Conservation (phyloP, 2,797 vertebrate genomes). For the Argyrosomus regius region DNA sequence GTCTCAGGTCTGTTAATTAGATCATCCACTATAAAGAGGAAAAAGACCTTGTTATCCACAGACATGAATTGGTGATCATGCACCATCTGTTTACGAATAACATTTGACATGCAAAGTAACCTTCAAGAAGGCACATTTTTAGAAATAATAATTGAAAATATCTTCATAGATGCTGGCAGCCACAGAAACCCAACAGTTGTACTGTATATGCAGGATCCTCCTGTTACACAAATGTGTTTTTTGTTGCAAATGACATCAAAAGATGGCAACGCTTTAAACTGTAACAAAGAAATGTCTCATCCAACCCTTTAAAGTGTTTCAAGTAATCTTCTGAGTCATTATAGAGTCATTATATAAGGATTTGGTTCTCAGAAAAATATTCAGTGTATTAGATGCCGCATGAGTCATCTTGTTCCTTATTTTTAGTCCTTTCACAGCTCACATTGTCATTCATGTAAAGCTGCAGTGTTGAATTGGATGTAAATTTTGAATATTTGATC, state of each 20-base stretch:
- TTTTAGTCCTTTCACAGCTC: neutral
- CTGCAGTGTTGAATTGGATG: neutral
- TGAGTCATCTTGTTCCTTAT: neutral
- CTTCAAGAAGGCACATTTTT: neutral
- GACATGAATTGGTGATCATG: slow-evolving; percentile 2
- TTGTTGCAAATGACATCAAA: neutral
- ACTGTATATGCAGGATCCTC: neutral
- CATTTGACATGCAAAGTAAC: slow-evolving; percentile 5
- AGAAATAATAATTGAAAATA: neutral
- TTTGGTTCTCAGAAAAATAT: neutral
- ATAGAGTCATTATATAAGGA: too few relatives aligned
- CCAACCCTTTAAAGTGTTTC: neutral
- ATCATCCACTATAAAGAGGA: slow-evolving; percentile 7
- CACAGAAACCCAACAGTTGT: neutral
- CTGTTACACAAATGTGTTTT: neutral
- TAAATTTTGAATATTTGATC: slow-evolving; percentile 14
- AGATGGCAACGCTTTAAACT: neutral
- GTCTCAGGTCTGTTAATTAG: slow-evolving; percentile 24
- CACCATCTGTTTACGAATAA: slow-evolving; percentile 3
- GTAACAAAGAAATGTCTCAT: neutral
- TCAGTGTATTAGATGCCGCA: neutral
- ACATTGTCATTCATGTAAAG: slow-evolving; percentile 4
- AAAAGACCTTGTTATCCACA: neutral
- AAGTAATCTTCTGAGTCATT: neutral
- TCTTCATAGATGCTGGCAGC: neutral